Conservation (phyloP, 2,113 vertebrate genomes). For the Coryphaenoides rupestris region DNA sequence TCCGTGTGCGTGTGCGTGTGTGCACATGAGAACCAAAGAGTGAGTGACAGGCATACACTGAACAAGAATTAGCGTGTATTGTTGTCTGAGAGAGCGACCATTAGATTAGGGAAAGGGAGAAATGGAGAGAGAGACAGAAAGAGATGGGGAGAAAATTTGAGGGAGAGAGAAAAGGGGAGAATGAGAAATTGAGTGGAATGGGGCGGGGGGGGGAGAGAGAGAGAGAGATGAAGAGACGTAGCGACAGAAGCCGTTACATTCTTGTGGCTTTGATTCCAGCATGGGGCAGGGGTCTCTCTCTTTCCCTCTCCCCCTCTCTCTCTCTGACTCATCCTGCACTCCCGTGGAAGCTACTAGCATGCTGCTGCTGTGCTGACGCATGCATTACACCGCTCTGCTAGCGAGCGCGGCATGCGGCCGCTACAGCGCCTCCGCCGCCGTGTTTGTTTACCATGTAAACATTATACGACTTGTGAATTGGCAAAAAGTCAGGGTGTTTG, state of each 20-base stretch:
- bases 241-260: conserved; percentile 71
- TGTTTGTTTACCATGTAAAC: no score
- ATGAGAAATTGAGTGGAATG: conserved; percentile 12
- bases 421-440: no score
- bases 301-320: not conserved
- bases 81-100: not conserved
- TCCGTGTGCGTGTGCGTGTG: conserved; percentile 2
- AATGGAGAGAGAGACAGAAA: conserved; percentile 19
- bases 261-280: conserved; percentile 71
- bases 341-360: no score
- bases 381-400: no score
- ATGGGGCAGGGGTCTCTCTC: conserved; percentile 47
- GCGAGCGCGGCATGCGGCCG: no score
- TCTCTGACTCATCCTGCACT: no score
- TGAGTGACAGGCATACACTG: not conserved
- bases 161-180: not conserved
- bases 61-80: not conserved
- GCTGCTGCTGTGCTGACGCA: no score
- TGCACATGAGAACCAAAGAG: not conserved
- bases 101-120: conserved; percentile 8
- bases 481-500: no score
- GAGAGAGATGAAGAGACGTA: conserved; percentile 46
- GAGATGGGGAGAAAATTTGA: no score
- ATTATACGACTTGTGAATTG: no score
- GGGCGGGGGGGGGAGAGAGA: conserved; percentile 43